Evolutionary conservation across 2,113 vertebrate genomes (phyloP).

Genomic region (Labrus mixtus): DNA sequence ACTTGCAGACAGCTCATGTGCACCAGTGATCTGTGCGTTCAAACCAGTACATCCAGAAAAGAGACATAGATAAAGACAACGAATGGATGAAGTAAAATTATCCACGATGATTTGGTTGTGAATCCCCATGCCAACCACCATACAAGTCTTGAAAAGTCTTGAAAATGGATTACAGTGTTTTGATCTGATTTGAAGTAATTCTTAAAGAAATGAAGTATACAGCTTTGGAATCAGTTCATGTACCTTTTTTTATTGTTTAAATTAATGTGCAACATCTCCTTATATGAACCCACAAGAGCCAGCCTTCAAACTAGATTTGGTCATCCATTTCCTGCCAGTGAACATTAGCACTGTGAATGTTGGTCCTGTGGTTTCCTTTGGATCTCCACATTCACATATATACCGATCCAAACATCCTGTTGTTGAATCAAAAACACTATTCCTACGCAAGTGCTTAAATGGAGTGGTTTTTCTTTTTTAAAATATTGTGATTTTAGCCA

Average conservation of each 20-base stretch:
- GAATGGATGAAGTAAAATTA: too few relatives aligned
- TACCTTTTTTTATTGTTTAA: too few relatives aligned
- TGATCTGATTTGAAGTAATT: too few relatives aligned
- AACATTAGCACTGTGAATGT: slow-evolving; percentile 20
- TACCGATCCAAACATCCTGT: slow-evolving; percentile 47
- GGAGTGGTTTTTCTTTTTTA: slow-evolving; percentile 32
- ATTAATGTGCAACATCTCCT: slow-evolving; percentile 27
- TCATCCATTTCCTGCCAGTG: neutral
- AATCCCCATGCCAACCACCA: too few relatives aligned
- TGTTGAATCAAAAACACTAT: slow-evolving; percentile 17
- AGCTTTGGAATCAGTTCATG: too few relatives aligned
- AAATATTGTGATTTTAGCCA: slow-evolving; percentile 41
- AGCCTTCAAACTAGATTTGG: neutral
- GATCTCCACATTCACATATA: slow-evolving; percentile 25
- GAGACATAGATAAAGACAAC: too few relatives aligned
- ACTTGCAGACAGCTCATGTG: neutral
- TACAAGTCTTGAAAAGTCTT: too few relatives aligned
- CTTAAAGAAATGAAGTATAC: too few relatives aligned
- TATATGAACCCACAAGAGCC: slow-evolving; percentile 25
- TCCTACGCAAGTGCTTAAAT: neutral
- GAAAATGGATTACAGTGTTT: too few relatives aligned
- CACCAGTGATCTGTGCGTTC: too few relatives aligned
- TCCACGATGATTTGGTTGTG: too few relatives aligned
- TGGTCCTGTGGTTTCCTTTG: slow-evolving; percentile 30
- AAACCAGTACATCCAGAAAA: too few relatives aligned